Conservation (phyloP, 2,797 vertebrate species). For the Melanotaenia pygmaea region DNA sequence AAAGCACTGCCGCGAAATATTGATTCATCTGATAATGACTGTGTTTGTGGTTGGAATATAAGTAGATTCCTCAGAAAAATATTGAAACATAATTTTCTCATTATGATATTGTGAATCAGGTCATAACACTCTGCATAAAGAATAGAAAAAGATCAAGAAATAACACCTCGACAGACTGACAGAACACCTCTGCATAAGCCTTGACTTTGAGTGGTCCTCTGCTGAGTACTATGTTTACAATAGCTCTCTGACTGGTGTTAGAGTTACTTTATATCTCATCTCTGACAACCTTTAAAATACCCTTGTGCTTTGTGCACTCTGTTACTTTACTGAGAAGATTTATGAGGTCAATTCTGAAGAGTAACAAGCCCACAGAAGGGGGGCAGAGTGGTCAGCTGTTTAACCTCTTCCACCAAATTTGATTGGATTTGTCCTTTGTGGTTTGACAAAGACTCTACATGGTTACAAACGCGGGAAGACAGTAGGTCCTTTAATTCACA, state of each 20-base stretch:
- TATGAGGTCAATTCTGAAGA: slow-evolving; percentile 81
- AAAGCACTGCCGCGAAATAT: background rate
- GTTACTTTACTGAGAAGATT: slow-evolving; percentile 79
- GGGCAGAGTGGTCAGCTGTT: slow-evolving; percentile 71
- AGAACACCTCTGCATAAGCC: slow-evolving; percentile 39
- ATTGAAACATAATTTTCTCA: background rate
- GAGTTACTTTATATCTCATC: slow-evolving; percentile 81
- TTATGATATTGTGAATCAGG: slow-evolving; percentile 6
- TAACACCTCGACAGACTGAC: slow-evolving; percentile 18
- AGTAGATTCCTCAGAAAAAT: background rate
- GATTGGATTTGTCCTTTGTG: slow-evolving; percentile 82
- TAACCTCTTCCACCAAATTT: slow-evolving; percentile 80
- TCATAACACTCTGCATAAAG: background rate
- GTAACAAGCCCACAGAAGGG: slow-evolving; percentile 75
- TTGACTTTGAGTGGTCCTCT: slow-evolving; percentile 69
- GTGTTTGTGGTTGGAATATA: background rate
- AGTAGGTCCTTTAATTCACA: slow-evolving; percentile 63
- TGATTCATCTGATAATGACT: background rate
- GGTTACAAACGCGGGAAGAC: slow-evolving; percentile 70
- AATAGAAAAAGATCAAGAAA: background rate
- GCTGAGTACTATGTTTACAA: slow-evolving; percentile 68
- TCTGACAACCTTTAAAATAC: slow-evolving; percentile 82
- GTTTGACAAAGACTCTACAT: slow-evolving; percentile 69
- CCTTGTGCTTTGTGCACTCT: slow-evolving; percentile 73
- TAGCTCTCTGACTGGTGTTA: slow-evolving; percentile 72